These are phyloP conservation scores for Triplophysa bombifrons DNA, from an alignment of 2,797 vertebrate genomes.

Conservation along the genomic window DNA sequence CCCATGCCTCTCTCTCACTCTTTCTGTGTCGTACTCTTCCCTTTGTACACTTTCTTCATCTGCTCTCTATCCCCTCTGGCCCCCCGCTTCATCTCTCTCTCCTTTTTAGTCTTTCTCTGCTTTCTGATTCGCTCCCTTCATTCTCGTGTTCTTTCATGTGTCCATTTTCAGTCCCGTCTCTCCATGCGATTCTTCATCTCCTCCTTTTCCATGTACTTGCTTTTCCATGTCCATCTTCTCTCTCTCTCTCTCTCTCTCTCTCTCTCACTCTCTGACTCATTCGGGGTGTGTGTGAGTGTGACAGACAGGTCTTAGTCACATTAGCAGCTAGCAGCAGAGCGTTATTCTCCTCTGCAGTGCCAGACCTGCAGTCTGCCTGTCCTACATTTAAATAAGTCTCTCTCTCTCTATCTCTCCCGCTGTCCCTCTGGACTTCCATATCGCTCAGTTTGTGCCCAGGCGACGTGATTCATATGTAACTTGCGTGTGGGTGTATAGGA, in stretches of 20 bases:
- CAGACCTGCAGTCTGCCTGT: constrained; percentile 41
- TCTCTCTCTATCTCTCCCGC: background rate
- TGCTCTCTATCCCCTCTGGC: constrained; percentile 12
- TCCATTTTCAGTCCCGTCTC: constrained; percentile 47
- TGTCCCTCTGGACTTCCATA: constrained; percentile 4
- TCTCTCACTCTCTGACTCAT: constrained; percentile 52
- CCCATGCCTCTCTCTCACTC: background rate
- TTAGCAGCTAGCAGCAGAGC: constrained; percentile 36
- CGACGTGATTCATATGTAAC: constrained; percentile 24
- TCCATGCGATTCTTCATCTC: background rate
- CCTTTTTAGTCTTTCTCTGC: background rate
- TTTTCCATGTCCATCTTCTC: background rate
- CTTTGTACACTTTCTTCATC: constrained; percentile 18
- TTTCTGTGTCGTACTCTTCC: background rate
- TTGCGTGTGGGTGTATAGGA: background rate
- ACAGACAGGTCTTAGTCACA: constrained; percentile 53
- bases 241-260: constrained; percentile 45
- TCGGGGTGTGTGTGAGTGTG: constrained; percentile 36
- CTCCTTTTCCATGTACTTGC: background rate
- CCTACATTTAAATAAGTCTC: constrained; percentile 46
- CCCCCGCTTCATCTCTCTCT: background rate
- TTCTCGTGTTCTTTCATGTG: constrained; percentile 25
- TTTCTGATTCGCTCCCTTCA: constrained; percentile 31
- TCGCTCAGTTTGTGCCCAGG: constrained; percentile 10
- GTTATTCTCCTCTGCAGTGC: constrained; percentile 35